These are phyloP conservation scores for Drosophila mercatorum DNA, from an alignment of 2,888 invertebrate genomes.

Conservation along the genomic window DNA sequence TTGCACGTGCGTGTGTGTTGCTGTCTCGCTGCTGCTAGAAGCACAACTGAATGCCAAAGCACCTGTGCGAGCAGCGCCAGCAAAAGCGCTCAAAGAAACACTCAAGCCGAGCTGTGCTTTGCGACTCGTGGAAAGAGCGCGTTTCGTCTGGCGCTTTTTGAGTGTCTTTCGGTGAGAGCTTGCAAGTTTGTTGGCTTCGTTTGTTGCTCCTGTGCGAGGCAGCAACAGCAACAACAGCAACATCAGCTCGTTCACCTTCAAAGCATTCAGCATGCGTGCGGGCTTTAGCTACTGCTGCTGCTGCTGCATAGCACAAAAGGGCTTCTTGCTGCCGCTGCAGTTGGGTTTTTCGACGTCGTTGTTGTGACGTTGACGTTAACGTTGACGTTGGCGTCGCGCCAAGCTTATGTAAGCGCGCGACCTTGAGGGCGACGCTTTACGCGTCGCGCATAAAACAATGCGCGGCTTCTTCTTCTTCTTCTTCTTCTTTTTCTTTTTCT, in stretches of 20 bases:
- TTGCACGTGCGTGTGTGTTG: constrained; percentile 61
- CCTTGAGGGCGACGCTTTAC: constrained; percentile 55
- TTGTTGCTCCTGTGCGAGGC: constrained; percentile 44
- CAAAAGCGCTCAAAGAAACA: constrained; percentile 45
- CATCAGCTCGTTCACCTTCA: constrained; percentile 69
- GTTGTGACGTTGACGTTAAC: constrained; percentile 56
- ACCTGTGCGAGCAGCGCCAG: constrained; percentile 45
- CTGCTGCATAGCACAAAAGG: constrained; percentile 49
- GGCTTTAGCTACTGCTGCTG: constrained; percentile 12
- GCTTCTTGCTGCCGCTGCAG: constrained; percentile 42
- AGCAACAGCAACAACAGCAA: constrained; percentile 4
- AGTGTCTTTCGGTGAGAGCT: constrained; percentile 20
- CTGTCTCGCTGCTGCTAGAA: constrained; percentile 46
- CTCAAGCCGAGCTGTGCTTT: constrained; percentile 29
- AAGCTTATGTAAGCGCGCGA: constrained; percentile 66
- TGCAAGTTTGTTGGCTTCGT: constrained; percentile 73
- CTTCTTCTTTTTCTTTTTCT: constrained; percentile 19
- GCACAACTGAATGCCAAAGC: constrained; percentile 62
- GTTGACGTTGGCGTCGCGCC: constrained; percentile 12
- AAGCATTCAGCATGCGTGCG: constrained; percentile 41
- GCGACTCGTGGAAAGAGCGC: constrained; percentile 51
- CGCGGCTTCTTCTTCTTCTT: constrained; percentile 19
- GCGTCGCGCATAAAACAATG: constrained; percentile 48
- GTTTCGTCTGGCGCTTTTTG: constrained; percentile 44
- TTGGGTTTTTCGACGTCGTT: constrained; percentile 60